Evolutionary conservation across 2,888 invertebrate genomes (phyloP), one percentile per base, ranked within the genome.

Genomic region (Ophraella communa): DNA sequence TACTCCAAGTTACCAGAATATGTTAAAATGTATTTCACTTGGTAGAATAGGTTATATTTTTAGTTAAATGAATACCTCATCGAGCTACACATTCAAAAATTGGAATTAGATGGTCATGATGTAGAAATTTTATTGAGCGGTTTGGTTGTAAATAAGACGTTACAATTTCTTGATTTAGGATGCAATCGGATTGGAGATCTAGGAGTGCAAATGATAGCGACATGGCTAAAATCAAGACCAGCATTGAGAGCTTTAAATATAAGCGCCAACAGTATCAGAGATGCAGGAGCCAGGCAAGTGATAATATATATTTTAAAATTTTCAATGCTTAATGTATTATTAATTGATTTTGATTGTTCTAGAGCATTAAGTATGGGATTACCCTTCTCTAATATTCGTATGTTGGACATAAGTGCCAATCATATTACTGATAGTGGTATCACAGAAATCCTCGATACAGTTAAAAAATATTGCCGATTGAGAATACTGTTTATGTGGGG

Each of bases 131-230:
- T 89, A 62, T 75, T 84, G 3, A 74, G 83, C 47, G 88, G 88
- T 4, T 79, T 88, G 49, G 76, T 79, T 11, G 70, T 73, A 1
- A 89, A 89, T 72, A 80, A 75, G 1, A 83, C 85, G 0, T 73
- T 90, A n/a, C 69, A 84, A 17, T 82, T 88, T 57, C 76, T 90
- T 24, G 88, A 90, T 80, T 76, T 90, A 10, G 85, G 84, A 0
- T 86, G 82, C 62, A 90, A 90, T 69, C 84, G 81, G 66, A 85
- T 90, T 14, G 87, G 87, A 0, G 87, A 88, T 75, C 82, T 86
- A 52, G 89, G 89, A 0, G 81, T 84, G 0, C 85, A 86, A 64
- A 70, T 85, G 56, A 63, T 90, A 18, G 84, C 83, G 0, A 80
- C 84, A 65, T 89, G 87, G 82, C 77, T 89, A 39, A 73, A 79